A percentile compares a stretch with the other conserved stretches of the same genome.
phyloP scores from a whole-genome alignment of 1,140 invertebrate species.

The Physella acuta region DNA sequence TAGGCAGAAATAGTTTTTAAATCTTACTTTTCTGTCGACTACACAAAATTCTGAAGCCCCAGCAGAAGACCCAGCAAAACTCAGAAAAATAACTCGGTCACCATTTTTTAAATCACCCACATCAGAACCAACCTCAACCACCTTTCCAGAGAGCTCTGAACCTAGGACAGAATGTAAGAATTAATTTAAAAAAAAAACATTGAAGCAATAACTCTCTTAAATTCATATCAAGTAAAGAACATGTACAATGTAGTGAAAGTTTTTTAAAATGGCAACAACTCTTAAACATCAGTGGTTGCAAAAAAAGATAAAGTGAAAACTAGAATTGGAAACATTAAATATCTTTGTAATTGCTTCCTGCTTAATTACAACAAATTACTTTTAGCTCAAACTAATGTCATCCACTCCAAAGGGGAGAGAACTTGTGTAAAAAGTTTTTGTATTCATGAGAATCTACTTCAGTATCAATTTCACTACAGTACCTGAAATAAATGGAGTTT shows the following conservation, averaged over 20 bases:
- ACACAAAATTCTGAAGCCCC: conserved; percentile 14
- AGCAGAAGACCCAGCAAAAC: background rate
- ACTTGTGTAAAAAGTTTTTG: background rate
- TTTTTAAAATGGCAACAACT: background rate
- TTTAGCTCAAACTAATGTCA: too few species aligned
- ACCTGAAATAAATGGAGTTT: conserved; percentile 45
- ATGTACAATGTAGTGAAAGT: background rate
- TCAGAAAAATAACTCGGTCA: conserved; percentile 34
- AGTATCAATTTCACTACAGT: background rate
- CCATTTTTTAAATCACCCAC: conserved; percentile 32
- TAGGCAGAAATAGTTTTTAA: background rate
- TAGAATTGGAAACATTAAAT: background rate
- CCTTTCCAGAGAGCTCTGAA: conserved; percentile 36
- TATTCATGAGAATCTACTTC: background rate
- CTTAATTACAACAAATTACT: too few species aligned
- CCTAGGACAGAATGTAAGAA: conserved; percentile 28
- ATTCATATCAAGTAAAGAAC: background rate
- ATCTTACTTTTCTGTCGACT: background rate
- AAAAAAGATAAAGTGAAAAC: background rate
- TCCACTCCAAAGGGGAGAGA: too few species aligned
- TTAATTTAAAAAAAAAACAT: background rate
- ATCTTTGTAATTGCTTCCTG: too few species aligned
- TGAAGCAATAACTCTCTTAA: background rate
- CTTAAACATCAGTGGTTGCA: background rate
- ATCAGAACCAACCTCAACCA: conserved; percentile 33